phyloP scores from a whole-genome alignment of 2,113 vertebrate genomes.

The Etia nguti region DNA sequence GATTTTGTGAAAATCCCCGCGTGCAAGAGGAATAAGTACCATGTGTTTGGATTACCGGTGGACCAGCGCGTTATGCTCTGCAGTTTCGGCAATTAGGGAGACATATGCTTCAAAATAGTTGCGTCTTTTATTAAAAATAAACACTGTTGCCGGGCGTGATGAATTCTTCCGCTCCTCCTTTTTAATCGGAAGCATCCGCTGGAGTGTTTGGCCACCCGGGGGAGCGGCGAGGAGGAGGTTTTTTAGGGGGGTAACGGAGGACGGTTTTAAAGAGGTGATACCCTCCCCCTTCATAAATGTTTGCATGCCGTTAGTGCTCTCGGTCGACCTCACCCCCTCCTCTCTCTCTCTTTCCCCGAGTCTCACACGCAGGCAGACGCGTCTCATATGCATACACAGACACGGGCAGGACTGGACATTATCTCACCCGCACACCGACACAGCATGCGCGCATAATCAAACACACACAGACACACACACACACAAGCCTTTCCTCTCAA shows the following conservation, averaged over 20 bases:
- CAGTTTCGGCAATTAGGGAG: not conserved
- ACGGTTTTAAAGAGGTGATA: constrained; percentile 1
- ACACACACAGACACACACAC: not conserved
- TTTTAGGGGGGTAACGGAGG: constrained; percentile 17
- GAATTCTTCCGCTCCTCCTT: not conserved
- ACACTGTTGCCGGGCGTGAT: not conserved
- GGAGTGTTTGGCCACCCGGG: not conserved
- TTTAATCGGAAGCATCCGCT: not conserved
- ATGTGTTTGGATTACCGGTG: constrained; percentile 11
- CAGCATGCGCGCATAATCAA: not conserved
- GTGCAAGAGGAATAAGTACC: not conserved
- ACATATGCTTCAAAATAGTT: not conserved
- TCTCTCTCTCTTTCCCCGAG: not conserved
- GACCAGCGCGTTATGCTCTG: not conserved
- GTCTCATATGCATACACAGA: constrained; percentile 7
- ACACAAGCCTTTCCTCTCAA: not conserved
- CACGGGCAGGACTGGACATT: constrained; percentile 6
- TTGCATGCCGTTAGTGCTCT: constrained; percentile 63
- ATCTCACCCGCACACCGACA: not conserved
- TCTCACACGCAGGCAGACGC: constrained; percentile 33
- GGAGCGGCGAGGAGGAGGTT: not conserved
- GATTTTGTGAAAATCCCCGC: not conserved
- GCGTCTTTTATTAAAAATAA: not conserved
- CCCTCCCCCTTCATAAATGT: constrained; percentile 59
- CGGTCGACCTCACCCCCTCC: not conserved